A percentile compares a stretch with the other conserved stretches of the same genome.
These are phyloP conservation scores for Hippocampus kuda DNA, from an alignment of 2,797 vertebrate genomes.

Conservation along the genomic window DNA sequence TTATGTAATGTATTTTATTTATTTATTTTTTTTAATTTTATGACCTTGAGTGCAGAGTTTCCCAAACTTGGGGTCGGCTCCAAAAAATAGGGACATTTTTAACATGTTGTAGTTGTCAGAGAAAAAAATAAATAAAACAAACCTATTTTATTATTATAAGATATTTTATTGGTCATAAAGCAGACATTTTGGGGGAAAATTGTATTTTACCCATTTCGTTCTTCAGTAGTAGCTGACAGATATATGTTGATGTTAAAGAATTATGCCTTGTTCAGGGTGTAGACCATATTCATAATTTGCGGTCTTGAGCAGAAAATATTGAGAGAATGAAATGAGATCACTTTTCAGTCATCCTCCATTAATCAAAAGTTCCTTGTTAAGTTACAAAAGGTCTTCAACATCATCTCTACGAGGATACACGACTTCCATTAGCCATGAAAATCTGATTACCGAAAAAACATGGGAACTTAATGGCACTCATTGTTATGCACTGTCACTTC, in stretches of 20 bases:
- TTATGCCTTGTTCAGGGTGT: no score
- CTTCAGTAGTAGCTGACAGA: no score
- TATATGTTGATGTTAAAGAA: no score
- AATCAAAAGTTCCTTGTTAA: slow-evolving; percentile 12
- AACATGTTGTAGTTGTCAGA: background rate
- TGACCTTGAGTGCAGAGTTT: background rate
- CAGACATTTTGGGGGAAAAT: background rate
- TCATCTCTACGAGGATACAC: slow-evolving; percentile 39
- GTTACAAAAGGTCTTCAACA: slow-evolving; percentile 30
- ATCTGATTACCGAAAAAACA: slow-evolving; percentile 57
- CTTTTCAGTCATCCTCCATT: slow-evolving; percentile 11
- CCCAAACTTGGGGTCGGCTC: background rate
- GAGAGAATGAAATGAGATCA: background rate
- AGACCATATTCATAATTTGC: background rate
- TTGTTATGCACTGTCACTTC: slow-evolving; percentile 64
- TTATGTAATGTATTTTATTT: background rate
- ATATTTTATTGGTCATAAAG: background rate
- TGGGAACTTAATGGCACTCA: slow-evolving; percentile 57
- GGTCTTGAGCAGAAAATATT: background rate
- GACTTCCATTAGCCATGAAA: slow-evolving; percentile 38
- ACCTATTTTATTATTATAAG: background rate
- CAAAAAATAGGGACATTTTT: background rate
- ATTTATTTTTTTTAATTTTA: no score
- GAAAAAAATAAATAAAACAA: background rate
- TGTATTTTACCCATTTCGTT: background rate